phyloP scores from a whole-genome alignment of 2,888 invertebrate species.

The Yponomeuta plumbellus region DNA sequence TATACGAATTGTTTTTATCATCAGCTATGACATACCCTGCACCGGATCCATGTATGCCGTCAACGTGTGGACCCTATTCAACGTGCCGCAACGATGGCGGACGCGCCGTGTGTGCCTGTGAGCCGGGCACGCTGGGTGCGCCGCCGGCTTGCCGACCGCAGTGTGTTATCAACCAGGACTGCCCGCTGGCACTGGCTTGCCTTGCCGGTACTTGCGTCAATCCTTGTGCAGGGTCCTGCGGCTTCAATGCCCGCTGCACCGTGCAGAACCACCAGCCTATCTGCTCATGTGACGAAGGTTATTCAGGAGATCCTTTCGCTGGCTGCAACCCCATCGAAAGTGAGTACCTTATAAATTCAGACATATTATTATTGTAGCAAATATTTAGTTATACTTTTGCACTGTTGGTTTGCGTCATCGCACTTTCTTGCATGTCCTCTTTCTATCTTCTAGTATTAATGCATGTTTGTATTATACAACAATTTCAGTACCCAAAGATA shows the following conservation, averaged over 20 bases:
- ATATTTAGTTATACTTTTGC: background rate
- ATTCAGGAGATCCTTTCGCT: conserved; percentile 87
- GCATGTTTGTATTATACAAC: conserved; percentile 30
- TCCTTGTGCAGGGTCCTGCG: conserved; percentile 86
- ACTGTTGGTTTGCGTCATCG: background rate
- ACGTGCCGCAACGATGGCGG: conserved; percentile 78
- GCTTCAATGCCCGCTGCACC: conserved; percentile 84
- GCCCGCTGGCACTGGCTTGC: conserved; percentile 84
- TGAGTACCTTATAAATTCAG: conserved; percentile 42
- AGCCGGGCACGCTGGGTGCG: conserved; percentile 84
- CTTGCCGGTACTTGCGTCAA: conserved; percentile 83
- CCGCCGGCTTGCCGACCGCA: conserved; percentile 88
- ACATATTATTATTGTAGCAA: background rate
- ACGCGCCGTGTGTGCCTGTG: conserved; percentile 84
- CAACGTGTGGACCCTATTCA: conserved; percentile 83
- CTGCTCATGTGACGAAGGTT: conserved; percentile 84
- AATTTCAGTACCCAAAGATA: conserved; percentile 74
- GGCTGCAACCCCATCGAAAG: conserved; percentile 80
- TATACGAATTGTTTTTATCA: background rate
- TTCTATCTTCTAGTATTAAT: conserved; percentile 24
- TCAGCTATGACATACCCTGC: conserved; percentile 30
- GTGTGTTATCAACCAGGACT: conserved; percentile 87
- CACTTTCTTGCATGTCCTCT: conserved; percentile 20
- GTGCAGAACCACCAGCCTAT: conserved; percentile 86
- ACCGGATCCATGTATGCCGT: conserved; percentile 79